Evolutionary conservation across 2,888 invertebrate species (phyloP).

Genomic region (Carcina quercana): DNA sequence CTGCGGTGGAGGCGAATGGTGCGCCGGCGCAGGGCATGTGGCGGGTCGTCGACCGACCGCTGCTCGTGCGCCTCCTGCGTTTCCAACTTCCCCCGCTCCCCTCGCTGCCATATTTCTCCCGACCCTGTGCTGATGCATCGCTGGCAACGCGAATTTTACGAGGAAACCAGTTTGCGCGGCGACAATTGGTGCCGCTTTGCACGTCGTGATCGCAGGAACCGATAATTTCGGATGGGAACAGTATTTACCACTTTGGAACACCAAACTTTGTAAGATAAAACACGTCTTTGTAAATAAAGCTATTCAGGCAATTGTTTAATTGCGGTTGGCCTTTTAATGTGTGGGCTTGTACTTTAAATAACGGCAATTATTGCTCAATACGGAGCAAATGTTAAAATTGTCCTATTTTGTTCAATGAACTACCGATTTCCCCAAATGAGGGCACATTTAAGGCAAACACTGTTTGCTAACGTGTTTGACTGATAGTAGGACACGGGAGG

Average conservation of each 20-base stretch:
- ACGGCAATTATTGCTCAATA: too few relatives aligned
- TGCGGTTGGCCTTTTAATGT: background rate
- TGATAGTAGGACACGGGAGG: conserved; percentile 33
- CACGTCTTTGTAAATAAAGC: conserved; percentile 2
- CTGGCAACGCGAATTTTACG: conserved; percentile 69
- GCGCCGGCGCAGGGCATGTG: conserved; percentile 64
- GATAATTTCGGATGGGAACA: conserved; percentile 21
- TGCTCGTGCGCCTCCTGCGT: conserved; percentile 67
- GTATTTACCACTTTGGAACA: conserved; percentile 1
- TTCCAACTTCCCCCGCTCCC: conserved; percentile 50
- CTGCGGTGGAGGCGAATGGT: conserved; percentile 52
- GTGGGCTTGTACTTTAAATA: background rate
- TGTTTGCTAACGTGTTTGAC: conserved; percentile 38
- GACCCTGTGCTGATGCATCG: conserved; percentile 65
- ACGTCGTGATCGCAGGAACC: conserved; percentile 32
- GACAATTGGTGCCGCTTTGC: conserved; percentile 46
- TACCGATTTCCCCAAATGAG: conserved; percentile 18
- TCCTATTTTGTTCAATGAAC: conserved; percentile 9
- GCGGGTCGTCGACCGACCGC: conserved; percentile 69
- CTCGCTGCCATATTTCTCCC: conserved; percentile 38
- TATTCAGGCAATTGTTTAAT: conserved; percentile 7
- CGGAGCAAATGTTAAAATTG: too few relatives aligned
- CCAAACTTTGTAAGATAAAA: background rate
- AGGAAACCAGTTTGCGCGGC: conserved; percentile 63
- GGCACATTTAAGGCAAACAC: conserved; percentile 25